Conservation (phyloP, 2,797 vertebrate genomes). For the Pteropus rufus region DNA sequence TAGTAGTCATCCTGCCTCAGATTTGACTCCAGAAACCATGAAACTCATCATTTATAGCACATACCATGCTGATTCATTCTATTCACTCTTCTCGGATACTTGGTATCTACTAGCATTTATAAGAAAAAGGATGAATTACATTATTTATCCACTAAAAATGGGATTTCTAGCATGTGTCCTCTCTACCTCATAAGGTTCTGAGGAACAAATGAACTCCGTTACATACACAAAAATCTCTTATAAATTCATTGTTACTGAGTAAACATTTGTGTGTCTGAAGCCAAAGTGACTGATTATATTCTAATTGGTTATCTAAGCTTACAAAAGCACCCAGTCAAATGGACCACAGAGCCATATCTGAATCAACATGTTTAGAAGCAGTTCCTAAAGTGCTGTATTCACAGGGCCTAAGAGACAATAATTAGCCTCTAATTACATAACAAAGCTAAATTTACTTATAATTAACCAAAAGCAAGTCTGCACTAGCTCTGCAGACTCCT, state of each 20-base stretch:
- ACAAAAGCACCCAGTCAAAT: neutral
- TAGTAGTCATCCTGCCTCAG: neutral
- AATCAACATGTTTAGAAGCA: slow-evolving; percentile 36
- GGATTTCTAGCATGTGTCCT: neutral
- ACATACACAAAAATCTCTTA: slow-evolving; percentile 21
- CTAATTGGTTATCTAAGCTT: slow-evolving; percentile 38
- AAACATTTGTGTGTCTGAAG: slow-evolving; percentile 41
- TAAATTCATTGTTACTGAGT: slow-evolving; percentile 55
- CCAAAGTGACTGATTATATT: slow-evolving; percentile 22
- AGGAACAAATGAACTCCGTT: slow-evolving; percentile 37
- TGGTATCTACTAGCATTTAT: neutral
- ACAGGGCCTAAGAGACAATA: slow-evolving; percentile 37
- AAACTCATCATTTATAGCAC: neutral
- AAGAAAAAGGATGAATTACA: neutral
- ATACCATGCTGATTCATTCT: neutral
- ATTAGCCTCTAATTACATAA: slow-evolving; percentile 40
- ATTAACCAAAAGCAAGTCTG: neutral
- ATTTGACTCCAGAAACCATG: neutral
- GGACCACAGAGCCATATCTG: neutral
- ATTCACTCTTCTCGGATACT: neutral
- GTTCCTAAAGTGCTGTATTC: slow-evolving; percentile 31
- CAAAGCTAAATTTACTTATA: slow-evolving; percentile 47
- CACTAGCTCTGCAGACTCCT: neutral
- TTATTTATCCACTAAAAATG: neutral
- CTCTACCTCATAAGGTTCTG: neutral